Percentiles rank a stretch among this genome's conserved stretches.
Evolutionary conservation across 2,797 vertebrate genomes (phyloP).

Genomic region (Xiphorhynchus erythropygius): DNA sequence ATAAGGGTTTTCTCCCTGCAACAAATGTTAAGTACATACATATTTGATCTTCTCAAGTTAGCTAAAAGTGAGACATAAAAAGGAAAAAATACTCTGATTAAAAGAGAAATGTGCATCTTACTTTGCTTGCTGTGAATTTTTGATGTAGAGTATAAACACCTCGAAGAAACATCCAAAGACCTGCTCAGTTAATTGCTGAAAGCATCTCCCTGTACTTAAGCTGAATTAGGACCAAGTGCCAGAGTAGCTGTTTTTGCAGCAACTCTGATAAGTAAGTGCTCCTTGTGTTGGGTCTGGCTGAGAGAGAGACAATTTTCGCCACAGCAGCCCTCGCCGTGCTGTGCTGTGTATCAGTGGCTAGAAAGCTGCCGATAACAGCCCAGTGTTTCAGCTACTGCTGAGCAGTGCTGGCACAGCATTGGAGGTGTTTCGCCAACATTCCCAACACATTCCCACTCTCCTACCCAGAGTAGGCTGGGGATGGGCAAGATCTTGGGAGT

Average conservation of each 20-base stretch:
- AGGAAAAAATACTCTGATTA: not conserved
- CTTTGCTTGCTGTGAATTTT: conserved; percentile 3
- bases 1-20: not conserved
- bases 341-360: not conserved
- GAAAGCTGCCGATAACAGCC: not conserved
- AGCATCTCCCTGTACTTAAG: not conserved
- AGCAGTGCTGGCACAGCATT: not conserved
- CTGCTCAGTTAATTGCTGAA: not conserved
- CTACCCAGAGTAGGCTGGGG: not conserved
- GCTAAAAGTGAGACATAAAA: not conserved
- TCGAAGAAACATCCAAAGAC: not conserved
- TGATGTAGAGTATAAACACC: not conserved
- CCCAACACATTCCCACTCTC: not conserved
- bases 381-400: not conserved
- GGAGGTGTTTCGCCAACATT: not conserved
- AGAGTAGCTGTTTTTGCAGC: not conserved
- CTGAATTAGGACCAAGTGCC: conserved; percentile 13
- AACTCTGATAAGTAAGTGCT: conserved; percentile 29
- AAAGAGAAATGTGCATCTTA: not conserved
- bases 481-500: not conserved
- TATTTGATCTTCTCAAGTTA: conserved; percentile 2
- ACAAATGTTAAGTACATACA: not conserved
- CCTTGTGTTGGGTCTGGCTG: not conserved
- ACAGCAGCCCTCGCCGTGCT: not conserved
- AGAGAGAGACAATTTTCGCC: not conserved